These are phyloP conservation scores for Propithecus perrieri DNA, from an alignment of 2,797 vertebrate genomes.

Conservation along the genomic window DNA sequence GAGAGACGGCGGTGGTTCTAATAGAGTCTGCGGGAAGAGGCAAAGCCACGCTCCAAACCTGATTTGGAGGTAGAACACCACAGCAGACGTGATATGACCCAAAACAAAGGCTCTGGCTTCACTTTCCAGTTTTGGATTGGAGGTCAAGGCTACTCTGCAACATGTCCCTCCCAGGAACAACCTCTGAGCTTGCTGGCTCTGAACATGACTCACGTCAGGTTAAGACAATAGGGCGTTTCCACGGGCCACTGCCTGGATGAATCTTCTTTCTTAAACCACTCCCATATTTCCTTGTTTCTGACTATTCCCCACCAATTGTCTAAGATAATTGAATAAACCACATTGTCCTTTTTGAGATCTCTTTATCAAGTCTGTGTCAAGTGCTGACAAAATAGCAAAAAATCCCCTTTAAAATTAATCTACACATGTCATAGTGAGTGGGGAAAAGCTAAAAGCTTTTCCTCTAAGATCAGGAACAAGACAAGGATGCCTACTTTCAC, in stretches of 20 bases:
- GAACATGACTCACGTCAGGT: slow-evolving; percentile 57
- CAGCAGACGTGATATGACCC: background rate
- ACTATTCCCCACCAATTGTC: background rate
- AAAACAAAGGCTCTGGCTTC: background rate
- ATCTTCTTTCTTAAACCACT: slow-evolving; percentile 59
- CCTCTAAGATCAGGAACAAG: background rate
- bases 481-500: background rate
- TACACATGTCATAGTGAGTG: background rate
- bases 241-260: slow-evolving; percentile 38
- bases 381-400: slow-evolving; percentile 11
- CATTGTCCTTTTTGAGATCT: slow-evolving; percentile 18
- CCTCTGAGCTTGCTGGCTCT: background rate
- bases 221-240: slow-evolving; percentile 65
- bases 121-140: background rate
- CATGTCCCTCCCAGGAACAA: background rate
- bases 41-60: background rate
- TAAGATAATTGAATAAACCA: background rate
- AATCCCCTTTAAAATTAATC: background rate
- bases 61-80: background rate
- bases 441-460: background rate
- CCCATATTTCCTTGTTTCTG: slow-evolving; percentile 8
- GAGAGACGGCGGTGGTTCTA: rapidly evolving
- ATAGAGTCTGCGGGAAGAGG: background rate
- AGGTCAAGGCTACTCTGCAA: background rate
- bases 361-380: slow-evolving; percentile 25